Evolutionary conservation across 2,888 invertebrate genomes (phyloP), one percentile per base, ranked within the genome.

Genomic region (Polyommatus iphigenia): DNA sequence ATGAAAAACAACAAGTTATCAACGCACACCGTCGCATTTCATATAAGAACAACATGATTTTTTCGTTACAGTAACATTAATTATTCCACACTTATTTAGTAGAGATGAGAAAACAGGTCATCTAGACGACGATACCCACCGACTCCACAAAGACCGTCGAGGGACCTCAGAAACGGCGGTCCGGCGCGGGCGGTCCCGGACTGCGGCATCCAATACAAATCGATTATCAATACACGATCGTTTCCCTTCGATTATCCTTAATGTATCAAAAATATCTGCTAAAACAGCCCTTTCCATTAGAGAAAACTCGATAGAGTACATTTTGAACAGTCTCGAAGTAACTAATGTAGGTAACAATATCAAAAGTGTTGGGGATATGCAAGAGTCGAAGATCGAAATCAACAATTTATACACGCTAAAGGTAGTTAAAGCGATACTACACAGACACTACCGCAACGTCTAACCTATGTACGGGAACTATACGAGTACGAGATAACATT

Each of bases 261-360:
- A 91, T 91, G 93, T 94, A 93, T 94, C 93, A 94, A 94, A 94
- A 94, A 94, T 94, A 94, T 94, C 91, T 91, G 92, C 93, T 92
- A 89, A 92, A 90, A 91, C 88, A 91, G 93, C 91, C 92, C 93
- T 93, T 94, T 94, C 92, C 92, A 89, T 92, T 92, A 93, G 90
- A 93, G 92, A 92, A 90, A 90, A 89, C 90, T 92, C 92, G 91
- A 91, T 90, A 93, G 89, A 89, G 88, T 88, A 90, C 87, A 91
- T 88, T 90, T 91, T 91, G 92, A 92, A 93, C 94, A 94, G 93
- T 94, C 94, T 94, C 93, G 89, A 92, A 92, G 90, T 93, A 93
- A 92, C 92, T 93, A 91, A 91, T 92, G 90, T 93, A 93, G 90
- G 92, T 93, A 93, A 93, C 93, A 94, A 93, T 78, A 92, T 88